These are phyloP conservation scores for Molossus alvarezi DNA, from an alignment of 2,797 vertebrate species.

Conservation along the genomic window DNA sequence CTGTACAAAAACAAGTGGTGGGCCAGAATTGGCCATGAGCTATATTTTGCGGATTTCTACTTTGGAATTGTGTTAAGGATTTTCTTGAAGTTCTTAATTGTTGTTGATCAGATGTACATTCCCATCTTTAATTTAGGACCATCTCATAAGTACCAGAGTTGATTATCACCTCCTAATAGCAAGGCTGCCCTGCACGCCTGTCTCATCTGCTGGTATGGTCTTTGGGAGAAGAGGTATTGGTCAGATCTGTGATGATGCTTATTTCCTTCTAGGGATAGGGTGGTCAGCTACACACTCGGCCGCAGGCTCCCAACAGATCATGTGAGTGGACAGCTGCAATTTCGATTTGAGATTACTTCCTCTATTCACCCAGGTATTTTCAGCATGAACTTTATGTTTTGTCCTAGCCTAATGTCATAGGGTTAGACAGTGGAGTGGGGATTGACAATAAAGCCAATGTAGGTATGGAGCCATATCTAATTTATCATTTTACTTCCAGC, in stretches of 20 bases:
- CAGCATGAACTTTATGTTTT: conserved; percentile 63
- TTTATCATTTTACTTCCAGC: not conserved
- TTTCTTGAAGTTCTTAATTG: conserved; percentile 19
- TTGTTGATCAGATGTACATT: not conserved
- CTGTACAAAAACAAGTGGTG: not conserved
- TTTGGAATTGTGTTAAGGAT: not conserved
- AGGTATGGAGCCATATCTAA: not conserved
- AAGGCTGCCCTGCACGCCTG: not conserved
- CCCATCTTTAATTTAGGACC: not conserved
- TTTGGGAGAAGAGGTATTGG: not conserved
- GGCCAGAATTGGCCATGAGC: not conserved
- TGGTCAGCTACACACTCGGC: conserved; percentile 97
- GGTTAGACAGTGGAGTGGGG: not conserved
- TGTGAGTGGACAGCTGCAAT: conserved; percentile 98
- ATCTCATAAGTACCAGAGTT: not conserved
- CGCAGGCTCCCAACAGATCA: conserved; percentile 98
- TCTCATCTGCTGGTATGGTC: not conserved
- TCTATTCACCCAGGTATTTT: conserved; percentile 96
- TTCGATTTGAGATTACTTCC: conserved; percentile 97
- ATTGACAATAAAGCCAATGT: not conserved
- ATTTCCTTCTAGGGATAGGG: conserved; percentile 94
- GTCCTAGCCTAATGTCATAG: not conserved
- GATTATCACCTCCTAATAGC: not conserved
- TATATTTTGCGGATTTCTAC: not conserved
- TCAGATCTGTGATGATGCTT: conserved; percentile 81